These are phyloP conservation scores for Antheraea pernyi DNA, from an alignment of 1,140 invertebrate genomes.

Conservation along the genomic window DNA sequence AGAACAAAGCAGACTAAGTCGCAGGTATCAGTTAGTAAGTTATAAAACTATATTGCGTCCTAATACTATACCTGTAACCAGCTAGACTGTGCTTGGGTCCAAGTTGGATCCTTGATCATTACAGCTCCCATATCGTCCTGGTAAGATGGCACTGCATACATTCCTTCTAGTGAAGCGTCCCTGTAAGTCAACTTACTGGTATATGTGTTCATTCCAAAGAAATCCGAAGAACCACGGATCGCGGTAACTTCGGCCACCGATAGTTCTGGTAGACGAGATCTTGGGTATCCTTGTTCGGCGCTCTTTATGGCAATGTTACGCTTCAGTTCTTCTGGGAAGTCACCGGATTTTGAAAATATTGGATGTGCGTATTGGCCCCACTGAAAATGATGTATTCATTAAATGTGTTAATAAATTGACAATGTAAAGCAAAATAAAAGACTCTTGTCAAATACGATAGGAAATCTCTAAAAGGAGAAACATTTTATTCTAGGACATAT, in stretches of 20 bases:
- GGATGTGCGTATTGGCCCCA: conserved; percentile 83
- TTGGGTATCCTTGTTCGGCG: conserved; percentile 76
- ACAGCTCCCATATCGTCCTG: conserved; percentile 75
- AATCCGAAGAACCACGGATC: conserved; percentile 81
- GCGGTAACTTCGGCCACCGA: conserved; percentile 77
- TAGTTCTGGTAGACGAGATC: conserved; percentile 81
- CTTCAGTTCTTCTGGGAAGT: conserved; percentile 83
- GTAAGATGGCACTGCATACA: conserved; percentile 72
- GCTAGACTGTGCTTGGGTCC: conserved; percentile 67
- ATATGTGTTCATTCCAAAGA: conserved; percentile 82
- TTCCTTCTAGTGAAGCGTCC: conserved; percentile 58
- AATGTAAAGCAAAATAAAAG: too few relatives aligned
- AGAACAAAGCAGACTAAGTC: too few relatives aligned
- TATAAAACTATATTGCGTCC: too few relatives aligned
- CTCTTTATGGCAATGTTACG: conserved; percentile 79
- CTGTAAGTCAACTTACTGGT: conserved; percentile 72
- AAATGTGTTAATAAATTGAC: too few relatives aligned
- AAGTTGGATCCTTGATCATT: conserved; percentile 65
- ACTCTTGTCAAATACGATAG: too few relatives aligned
- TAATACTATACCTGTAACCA: conserved; percentile 75
- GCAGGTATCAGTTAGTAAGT: too few relatives aligned
- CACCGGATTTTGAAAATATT: conserved; percentile 80
- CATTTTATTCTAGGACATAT: too few relatives aligned
- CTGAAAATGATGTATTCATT: conserved; percentile 43
- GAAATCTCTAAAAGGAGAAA: too few relatives aligned